Percentiles rank a stretch among this genome's conserved stretches.
phyloP scores from a whole-genome alignment of 2,113 vertebrate species.

The Chascanopsetta lugubris region DNA sequence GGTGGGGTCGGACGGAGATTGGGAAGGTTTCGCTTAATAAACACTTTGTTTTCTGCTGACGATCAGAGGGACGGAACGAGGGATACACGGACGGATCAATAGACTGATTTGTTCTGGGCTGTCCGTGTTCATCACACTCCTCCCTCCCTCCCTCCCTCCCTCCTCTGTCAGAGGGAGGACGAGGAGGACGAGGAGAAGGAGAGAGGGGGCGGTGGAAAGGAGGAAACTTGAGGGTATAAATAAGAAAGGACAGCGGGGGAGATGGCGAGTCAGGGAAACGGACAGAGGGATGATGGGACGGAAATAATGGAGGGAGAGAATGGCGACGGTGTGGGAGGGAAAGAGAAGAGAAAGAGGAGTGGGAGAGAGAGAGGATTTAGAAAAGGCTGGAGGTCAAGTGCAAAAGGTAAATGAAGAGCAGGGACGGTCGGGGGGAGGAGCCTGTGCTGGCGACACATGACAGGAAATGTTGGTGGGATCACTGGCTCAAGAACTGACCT shows the following conservation, averaged over 20 bases:
- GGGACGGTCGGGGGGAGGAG: slow-evolving; percentile 22
- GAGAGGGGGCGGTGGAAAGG: slow-evolving; percentile 13
- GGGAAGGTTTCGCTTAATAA: slow-evolving; percentile 79
- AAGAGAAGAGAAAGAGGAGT: slow-evolving; percentile 28
- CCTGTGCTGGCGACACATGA: slow-evolving; percentile 16
- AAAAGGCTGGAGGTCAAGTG: slow-evolving; percentile 53
- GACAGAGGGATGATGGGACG: slow-evolving; percentile 42
- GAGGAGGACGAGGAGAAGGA: slow-evolving; percentile 13
- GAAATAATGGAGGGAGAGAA: slow-evolving; percentile 39
- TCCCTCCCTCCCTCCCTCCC: too few species aligned
- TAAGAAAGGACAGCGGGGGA: slow-evolving; percentile 33
- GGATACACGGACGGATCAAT: slow-evolving; percentile 73
- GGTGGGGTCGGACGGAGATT: slow-evolving; percentile 33
- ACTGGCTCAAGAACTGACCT: slow-evolving; percentile 32
- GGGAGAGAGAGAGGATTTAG: slow-evolving; percentile 44
- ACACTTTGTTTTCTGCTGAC: slow-evolving; percentile 83
- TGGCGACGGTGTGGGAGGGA: slow-evolving; percentile 22
- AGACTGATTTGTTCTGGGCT: slow-evolving; percentile 73
- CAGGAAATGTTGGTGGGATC: slow-evolving; percentile 45
- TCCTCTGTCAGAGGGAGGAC: too few species aligned
- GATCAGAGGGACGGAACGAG: slow-evolving; percentile 62
- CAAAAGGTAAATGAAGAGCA: slow-evolving; percentile 39
- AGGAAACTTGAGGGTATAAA: slow-evolving; percentile 33
- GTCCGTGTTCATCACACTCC: slow-evolving; percentile 64
- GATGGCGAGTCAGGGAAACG: slow-evolving; percentile 31